Conservation (phyloP, 2,113 vertebrate species). For the Oxygymnocypris stewartii region DNA sequence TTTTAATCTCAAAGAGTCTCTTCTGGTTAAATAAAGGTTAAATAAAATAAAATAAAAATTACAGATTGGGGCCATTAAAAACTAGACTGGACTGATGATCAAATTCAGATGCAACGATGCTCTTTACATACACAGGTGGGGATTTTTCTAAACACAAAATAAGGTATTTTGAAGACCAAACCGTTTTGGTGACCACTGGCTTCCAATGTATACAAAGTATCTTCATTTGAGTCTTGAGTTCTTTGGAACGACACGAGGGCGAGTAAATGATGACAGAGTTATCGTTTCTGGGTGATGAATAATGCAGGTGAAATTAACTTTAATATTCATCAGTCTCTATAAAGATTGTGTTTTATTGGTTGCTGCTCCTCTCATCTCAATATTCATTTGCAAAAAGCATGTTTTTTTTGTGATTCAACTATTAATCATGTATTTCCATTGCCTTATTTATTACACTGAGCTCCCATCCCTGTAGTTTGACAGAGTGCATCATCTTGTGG, state of each 20-base stretch:
- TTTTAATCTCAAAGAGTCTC: too few relatives aligned
- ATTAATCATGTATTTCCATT: not conserved
- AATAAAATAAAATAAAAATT: too few relatives aligned
- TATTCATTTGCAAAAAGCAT: too few relatives aligned
- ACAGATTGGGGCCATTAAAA: not conserved
- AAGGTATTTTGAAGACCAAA: not conserved
- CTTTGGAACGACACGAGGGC: not conserved
- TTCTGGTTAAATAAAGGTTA: too few relatives aligned
- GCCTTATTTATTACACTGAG: not conserved
- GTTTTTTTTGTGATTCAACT: not conserved
- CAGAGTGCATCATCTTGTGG: conserved; percentile 60
- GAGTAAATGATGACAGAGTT: not conserved
- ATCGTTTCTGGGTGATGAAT: not conserved
- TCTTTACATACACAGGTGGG: not conserved
- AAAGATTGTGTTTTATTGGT: too few relatives aligned
- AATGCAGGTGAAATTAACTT: not conserved
- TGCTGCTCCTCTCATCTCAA: too few relatives aligned
- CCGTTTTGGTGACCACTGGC: not conserved
- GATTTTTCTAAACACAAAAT: not conserved
- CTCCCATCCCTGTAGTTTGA: not conserved
- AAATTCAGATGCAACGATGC: not conserved
- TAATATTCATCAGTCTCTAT: not conserved
- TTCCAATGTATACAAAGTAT: not conserved
- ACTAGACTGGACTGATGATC: not conserved
- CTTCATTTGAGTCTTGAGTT: not conserved